phyloP scores from a whole-genome alignment of 2,797 vertebrate species.

The Cyprinella venusta region DNA sequence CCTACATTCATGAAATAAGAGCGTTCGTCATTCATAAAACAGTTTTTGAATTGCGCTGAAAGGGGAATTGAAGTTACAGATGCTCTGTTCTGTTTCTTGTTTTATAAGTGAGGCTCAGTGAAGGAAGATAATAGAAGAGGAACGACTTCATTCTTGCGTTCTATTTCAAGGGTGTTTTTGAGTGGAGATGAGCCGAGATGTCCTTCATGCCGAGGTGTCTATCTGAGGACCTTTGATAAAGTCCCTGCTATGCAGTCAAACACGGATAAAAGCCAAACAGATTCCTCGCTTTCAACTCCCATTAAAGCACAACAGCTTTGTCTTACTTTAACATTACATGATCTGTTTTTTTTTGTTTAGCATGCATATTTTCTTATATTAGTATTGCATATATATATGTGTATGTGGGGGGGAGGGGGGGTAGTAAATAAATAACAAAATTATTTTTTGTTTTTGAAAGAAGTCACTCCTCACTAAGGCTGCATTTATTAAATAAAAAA shows the following conservation, averaged over 20 bases:
- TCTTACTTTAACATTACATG: neutral
- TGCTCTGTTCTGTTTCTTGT: neutral
- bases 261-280: neutral
- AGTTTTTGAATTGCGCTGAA: neutral
- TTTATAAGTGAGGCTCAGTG: neutral
- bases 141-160: conserved; percentile 8
- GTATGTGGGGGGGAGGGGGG: too few species aligned
- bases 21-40: neutral
- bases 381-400: too few species aligned
- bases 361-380: neutral
- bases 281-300: neutral
- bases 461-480: neutral
- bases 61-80: neutral
- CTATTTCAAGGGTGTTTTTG: conserved; percentile 55
- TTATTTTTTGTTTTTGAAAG: neutral
- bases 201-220: conserved; percentile 43
- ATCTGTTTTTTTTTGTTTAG: neutral
- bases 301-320: neutral
- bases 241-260: neutral
- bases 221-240: conserved; percentile 54
- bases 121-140: neutral
- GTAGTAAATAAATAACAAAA: too few species aligned
- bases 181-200: conserved; percentile 47
- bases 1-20: neutral
- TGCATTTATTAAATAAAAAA: neutral